Conservation (phyloP, 2,797 vertebrate genomes). For the Glossophaga mutica region DNA sequence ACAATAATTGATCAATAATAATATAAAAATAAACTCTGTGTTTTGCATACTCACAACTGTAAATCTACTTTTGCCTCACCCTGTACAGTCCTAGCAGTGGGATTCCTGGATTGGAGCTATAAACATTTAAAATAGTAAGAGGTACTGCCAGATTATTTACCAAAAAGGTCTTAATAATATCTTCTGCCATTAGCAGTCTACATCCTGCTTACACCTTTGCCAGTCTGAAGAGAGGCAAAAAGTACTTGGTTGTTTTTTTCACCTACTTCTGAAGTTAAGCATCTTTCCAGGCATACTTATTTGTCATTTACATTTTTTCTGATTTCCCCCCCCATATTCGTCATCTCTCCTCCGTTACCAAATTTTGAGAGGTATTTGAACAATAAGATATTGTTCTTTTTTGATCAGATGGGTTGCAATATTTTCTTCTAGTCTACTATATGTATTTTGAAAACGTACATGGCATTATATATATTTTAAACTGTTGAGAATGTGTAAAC, state of each 20-base stretch:
- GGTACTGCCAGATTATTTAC: background rate
- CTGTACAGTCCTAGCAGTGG: background rate
- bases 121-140: background rate
- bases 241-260: background rate
- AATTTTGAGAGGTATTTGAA: background rate
- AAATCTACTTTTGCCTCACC: too few relatives aligned
- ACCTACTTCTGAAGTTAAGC: background rate
- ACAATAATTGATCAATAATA: background rate
- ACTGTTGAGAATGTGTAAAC: background rate
- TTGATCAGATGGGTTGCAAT: background rate
- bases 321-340: background rate
- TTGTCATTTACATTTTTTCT: background rate
- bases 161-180: background rate
- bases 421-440: background rate
- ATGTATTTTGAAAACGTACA: background rate
- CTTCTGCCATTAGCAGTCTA: background rate
- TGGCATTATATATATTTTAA: background rate
- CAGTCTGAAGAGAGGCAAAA: background rate
- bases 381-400: background rate
- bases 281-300: background rate
- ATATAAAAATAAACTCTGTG: too few relatives aligned
- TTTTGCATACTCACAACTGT: too few relatives aligned
- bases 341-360: background rate
- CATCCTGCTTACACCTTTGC: background rate
- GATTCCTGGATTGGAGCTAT: background rate